Evolutionary conservation across 2,888 invertebrate genomes (phyloP).

Genomic region (Lepetodrilus schrolli): DNA sequence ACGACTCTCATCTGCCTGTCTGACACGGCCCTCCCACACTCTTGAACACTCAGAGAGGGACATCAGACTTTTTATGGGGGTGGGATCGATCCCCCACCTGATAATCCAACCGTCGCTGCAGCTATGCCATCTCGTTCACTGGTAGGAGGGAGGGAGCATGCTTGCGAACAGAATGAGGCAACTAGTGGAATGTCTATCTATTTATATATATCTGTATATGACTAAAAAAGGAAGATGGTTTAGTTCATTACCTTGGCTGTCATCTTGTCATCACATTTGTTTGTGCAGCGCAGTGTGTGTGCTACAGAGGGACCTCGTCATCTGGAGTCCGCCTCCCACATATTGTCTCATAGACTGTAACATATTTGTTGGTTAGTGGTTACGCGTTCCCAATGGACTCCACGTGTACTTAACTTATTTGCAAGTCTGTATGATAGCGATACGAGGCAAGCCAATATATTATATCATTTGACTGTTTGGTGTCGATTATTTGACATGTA

Average conservation of each 20-base stretch:
- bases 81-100: conserved; percentile 1
- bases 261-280: not conserved
- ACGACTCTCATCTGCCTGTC: conserved; percentile 31
- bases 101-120: not conserved
- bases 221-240: conserved; percentile 21
- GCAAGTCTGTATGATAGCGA: conserved; percentile 6
- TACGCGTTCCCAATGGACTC: conserved; percentile 3
- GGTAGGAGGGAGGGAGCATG: not conserved
- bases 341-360: conserved; percentile 21
- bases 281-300: not conserved
- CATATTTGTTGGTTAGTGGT: conserved; percentile 24
- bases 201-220: too few species aligned
- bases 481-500: too few species aligned
- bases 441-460: too few species aligned
- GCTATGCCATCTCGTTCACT: not conserved
- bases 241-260: not conserved
- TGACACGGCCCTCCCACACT: conserved; percentile 17
- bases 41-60: conserved; percentile 4
- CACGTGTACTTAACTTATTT: conserved; percentile 20
- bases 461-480: too few species aligned
- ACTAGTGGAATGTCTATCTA: too few species aligned
- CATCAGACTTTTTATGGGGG: conserved; percentile 17
- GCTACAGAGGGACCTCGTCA: not conserved
- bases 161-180: conserved; percentile 1
- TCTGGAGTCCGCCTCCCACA: not conserved